Evolutionary conservation across 1,140 invertebrate genomes (phyloP), one percentile per base, ranked within the genome.

Genomic region (silkworm (Bombyx mori)): DNA sequence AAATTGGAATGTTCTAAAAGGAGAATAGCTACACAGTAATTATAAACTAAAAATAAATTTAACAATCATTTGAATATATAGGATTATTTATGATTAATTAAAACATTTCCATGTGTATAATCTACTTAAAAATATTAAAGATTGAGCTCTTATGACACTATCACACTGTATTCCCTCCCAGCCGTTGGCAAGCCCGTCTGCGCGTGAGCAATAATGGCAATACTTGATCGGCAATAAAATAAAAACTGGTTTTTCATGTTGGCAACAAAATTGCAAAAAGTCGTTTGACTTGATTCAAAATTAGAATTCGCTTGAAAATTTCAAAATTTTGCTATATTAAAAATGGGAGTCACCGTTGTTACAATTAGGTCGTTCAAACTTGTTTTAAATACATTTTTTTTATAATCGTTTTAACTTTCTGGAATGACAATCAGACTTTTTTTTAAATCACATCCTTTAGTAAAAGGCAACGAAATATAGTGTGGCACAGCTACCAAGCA

Each of bases 111-210:
- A 68, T 71, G 68, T 68, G 63, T 63, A 65, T 65, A 70, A 59
- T 61, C 57, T 60, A 44, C 70, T 75, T 72, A 73, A 35, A 35
- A 35, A 35, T 35, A 60, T 68, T 69, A 74, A 79, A 60, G 62
- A 68, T 82, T 82, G 79, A 82, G 78, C 75, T 81, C 68, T 67
- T 71, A 74, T 54, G 69, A 63, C 59, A 68, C 68, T 81, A 81
- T 82, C 76, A 79, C 75, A 79, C 72, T 67, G 61, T 66, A 65
- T 68, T 58, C 54, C 26, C 26, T 35, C 26, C 26, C 64, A 66
- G 57, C 69, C 63, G 66, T 66, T 73, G 75, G 75, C 77, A 77
- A 79, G 69, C 70, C 65, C 55, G 26, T 35, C 69, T 57, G 68
- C 62, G 67, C 42, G 52, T 65, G 66, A 69, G 70, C 62, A 68